Evolutionary conservation across 2,113 vertebrate species (phyloP), one percentile per base, ranked within the genome.

Genomic region (Willisornis vidua): DNA sequence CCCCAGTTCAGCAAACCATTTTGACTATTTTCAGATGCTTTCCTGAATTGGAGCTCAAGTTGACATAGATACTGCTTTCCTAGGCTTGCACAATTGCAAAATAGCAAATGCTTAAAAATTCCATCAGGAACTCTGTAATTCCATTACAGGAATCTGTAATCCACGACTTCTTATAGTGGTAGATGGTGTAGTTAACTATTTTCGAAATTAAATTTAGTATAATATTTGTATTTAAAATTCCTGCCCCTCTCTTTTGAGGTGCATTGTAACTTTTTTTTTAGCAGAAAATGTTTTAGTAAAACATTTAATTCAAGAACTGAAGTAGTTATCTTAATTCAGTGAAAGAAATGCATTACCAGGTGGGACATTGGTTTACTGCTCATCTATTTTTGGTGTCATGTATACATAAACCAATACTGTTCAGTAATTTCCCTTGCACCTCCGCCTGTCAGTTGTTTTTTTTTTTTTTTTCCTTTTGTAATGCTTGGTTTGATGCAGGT

Each of bases 291-390:
- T 74, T 66, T 10, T 4, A 82, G n/a, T 72, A 81, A 88, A 84
- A 51, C 20, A 26, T 29, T 8, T 80, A 62, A 85, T 52, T 94
- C 35, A 70, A 59, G 35, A 79, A 33, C 31, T 85, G 57, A 72
- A 93, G 76, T 78, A 95, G 41, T 31, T 67, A 39, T 28, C 61
- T 82, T 95, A 51, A 52, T 93, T 61, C 31, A 72, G 10, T 79
- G 33, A 85, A 91, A 94, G 89, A 96, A 96, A 97, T 97, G 95
- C 95, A 97, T 95, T 97, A 96, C 94, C 93, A 82, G 70, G 66
- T 85, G 96, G 94, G 90, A 95, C 89, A 26, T 79, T 92, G 75
- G 71, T 90, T 94, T 95, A 76, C 67, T 87, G 67, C 76, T 88
- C 96, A 91, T 97, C 77, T 91, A 28, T 92, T 93, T 87, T 79